Evolutionary conservation across 2,113 vertebrate species (phyloP).

Genomic region (Carettochelys insculpta): DNA sequence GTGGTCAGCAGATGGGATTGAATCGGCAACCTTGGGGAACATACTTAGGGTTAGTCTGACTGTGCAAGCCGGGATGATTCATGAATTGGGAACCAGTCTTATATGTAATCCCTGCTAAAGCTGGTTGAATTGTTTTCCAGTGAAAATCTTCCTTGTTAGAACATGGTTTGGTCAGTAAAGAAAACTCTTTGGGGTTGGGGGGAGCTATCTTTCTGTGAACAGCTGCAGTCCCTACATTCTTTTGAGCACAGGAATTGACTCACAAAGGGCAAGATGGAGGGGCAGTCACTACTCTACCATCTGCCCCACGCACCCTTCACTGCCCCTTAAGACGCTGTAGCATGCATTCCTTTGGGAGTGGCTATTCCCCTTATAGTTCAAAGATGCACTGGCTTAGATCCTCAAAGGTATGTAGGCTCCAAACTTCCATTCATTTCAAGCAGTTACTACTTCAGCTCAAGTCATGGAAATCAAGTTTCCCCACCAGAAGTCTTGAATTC

Average conservation of each 20-base stretch:
- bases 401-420: too few relatives aligned
- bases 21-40: too few relatives aligned
- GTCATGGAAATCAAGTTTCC: not conserved
- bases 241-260: not conserved
- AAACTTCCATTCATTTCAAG: not conserved
- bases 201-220: not conserved
- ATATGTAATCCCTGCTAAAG: not conserved
- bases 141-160: not conserved
- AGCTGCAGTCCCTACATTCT: not conserved
- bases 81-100: too few relatives aligned
- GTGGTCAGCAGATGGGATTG: too few relatives aligned
- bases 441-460: not conserved
- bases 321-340: too few relatives aligned
- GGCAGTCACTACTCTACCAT: not conserved
- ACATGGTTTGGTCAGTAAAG: not conserved
- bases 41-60: not conserved
- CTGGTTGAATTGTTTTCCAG: not conserved
- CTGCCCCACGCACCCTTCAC: not conserved
- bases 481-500: fast-evolving
- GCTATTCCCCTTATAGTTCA: not conserved
- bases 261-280: not conserved
- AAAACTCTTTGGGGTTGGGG: not conserved
- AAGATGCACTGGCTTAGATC: too few relatives aligned
- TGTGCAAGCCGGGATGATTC: too few relatives aligned
- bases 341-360: too few relatives aligned